Percentiles rank a stretch among this genome's conserved stretches.
Evolutionary conservation across 2,888 invertebrate species (phyloP).

Genomic region (Noctua pronuba): DNA sequence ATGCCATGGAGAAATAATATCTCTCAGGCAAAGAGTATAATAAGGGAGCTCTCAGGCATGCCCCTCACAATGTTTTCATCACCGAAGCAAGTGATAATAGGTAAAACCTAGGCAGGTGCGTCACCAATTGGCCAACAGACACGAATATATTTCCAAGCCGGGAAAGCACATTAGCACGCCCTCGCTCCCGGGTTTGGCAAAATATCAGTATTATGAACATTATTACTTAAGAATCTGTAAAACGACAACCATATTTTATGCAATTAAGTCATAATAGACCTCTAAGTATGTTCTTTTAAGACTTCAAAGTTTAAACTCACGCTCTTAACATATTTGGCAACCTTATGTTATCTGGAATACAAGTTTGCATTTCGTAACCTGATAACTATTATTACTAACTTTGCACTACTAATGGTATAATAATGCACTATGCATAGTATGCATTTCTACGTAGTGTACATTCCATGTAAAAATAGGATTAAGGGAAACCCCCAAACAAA

Average conservation of each 20-base stretch:
- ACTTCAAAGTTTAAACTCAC: neutral
- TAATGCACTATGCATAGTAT: too few relatives aligned
- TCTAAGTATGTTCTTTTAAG: neutral
- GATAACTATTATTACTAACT: constrained; percentile 1
- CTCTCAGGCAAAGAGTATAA: too few relatives aligned
- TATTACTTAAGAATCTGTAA: neutral
- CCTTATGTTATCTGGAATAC: neutral
- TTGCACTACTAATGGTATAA: neutral
- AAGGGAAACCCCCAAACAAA: constrained; percentile 54
- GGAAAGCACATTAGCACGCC: neutral
- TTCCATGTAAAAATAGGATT: neutral
- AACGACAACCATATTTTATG: neutral
- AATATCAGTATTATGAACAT: neutral
- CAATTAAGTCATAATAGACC: neutral
- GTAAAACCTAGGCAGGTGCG: neutral
- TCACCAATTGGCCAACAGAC: too few relatives aligned
- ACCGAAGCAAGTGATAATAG: too few relatives aligned
- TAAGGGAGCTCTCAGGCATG: too few relatives aligned
- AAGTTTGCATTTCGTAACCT: neutral
- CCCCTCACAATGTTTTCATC: too few relatives aligned
- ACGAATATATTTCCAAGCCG: neutral
- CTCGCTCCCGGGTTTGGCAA: too few relatives aligned
- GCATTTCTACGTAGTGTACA: neutral
- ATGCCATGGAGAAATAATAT: too few relatives aligned
- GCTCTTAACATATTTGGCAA: constrained; percentile 21